Percentiles rank a stretch among this genome's conserved stretches.
Evolutionary conservation across 1,140 invertebrate species (phyloP).

Genomic region (Onthophagus taurus): DNA sequence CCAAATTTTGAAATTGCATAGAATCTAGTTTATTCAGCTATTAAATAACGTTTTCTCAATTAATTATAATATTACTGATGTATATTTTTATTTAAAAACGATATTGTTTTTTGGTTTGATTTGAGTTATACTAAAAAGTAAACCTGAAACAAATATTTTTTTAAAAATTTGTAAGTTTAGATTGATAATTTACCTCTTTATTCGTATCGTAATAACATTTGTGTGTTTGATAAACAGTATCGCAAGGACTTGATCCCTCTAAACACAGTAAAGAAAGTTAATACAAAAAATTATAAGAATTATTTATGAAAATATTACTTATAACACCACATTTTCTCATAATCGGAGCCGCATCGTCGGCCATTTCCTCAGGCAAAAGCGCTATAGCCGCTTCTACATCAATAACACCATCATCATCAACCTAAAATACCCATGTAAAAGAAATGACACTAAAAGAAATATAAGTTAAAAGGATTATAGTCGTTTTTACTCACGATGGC

Average conservation of each 20-base stretch:
- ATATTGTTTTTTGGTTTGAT: too few species aligned
- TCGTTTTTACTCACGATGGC: constrained; percentile 26
- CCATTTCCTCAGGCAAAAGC: constrained; percentile 30
- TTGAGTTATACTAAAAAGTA: constrained; percentile 1
- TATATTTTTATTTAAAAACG: too few species aligned
- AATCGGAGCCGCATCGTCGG: constrained; percentile 23
- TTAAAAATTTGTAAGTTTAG: not conserved
- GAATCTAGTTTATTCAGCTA: too few species aligned
- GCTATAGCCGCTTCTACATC: constrained; percentile 32
- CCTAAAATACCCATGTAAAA: constrained; percentile 17
- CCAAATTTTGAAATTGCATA: too few species aligned
- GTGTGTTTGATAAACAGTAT: constrained; percentile 7
- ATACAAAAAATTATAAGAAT: not conserved
- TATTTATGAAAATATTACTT: not conserved
- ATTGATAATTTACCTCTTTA: not conserved
- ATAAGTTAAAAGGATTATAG: too few species aligned
- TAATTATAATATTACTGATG: too few species aligned
- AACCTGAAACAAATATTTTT: not conserved
- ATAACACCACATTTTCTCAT: too few species aligned
- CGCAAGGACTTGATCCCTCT: constrained; percentile 4
- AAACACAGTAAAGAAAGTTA: too few species aligned
- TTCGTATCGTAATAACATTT: constrained; percentile 3
- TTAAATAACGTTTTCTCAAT: too few species aligned
- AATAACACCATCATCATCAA: constrained; percentile 33
- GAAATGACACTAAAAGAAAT: not conserved